These are phyloP conservation scores for Protomyctophum bolini DNA, from an alignment of 2,113 vertebrate species.

Conservation along the genomic window DNA sequence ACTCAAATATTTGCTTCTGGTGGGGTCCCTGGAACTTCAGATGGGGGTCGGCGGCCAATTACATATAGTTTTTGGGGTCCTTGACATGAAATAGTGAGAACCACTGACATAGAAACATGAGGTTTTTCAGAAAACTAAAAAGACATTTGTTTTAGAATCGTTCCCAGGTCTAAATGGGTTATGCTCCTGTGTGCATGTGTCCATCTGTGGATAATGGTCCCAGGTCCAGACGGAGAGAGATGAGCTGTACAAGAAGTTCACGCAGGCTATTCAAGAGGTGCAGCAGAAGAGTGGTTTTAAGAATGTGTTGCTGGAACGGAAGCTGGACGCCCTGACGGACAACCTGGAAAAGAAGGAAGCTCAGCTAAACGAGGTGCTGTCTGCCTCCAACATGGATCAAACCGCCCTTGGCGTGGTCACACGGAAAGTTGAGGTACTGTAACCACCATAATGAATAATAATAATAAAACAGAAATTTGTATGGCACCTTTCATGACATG, in stretches of 20 bases:
- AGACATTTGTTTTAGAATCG: too few species aligned
- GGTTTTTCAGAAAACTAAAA: too few species aligned
- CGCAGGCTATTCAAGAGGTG: conserved; percentile 78
- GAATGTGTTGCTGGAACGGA: conserved; percentile 83
- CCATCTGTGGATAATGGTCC: background rate
- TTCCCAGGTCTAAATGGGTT: too few species aligned
- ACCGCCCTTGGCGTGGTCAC: conserved; percentile 74
- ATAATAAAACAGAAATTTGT: too few species aligned
- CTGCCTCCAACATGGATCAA: conserved; percentile 83
- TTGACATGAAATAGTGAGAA: too few species aligned
- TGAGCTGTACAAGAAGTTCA: conserved; percentile 82
- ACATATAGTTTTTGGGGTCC: too few species aligned
- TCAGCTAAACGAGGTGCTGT: conserved; percentile 81
- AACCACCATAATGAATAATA: too few species aligned
- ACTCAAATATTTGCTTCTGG: too few species aligned
- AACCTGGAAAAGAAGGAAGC: conserved; percentile 85
- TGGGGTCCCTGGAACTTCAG: too few species aligned
- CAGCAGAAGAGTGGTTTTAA: conserved; percentile 84
- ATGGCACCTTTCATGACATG: too few species aligned
- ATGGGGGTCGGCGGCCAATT: too few species aligned
- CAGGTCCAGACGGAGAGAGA: conserved; percentile 89
- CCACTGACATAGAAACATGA: too few species aligned
- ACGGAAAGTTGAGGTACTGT: conserved; percentile 82
- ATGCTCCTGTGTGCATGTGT: background rate
- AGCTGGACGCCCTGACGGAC: conserved; percentile 72